Base-by-base conservation (phyloP, 2,113 vertebrate genomes). In the Rhizomys pruinosus region DNA sequence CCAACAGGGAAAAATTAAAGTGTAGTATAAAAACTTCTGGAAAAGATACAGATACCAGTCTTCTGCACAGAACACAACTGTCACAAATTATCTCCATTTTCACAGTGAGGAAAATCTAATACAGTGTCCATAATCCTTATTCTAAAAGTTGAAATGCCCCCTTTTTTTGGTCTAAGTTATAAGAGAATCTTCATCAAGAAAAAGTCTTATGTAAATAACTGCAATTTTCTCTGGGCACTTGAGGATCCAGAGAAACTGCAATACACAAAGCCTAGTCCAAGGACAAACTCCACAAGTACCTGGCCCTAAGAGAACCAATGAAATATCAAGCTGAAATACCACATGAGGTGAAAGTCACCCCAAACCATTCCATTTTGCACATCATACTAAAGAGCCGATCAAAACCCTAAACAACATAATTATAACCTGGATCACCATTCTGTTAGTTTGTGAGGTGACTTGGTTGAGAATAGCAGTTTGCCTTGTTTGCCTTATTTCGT, bases 11-110 rank as follows among this genome's bases (percentile, higher is more conserved):
- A 37, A n/a, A 52, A 68, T 17, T 22, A n/a, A 57, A 89, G 13
- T 15, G 10, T n/a, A 12, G n/a, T 20, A 17, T 71, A 89, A 59
- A 61, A 42, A 89, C 61, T 34, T n/a, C 8, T 42, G 52, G 25
- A n/a, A 19, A 29, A 2, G 55, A 69, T 37, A 69, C 0, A 1
- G 34, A 52, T 23, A 13, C 0, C 1, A 6, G n/a, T 32, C 52
- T 64, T 90, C 63, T 25, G 17, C 59, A 82, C 34, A 74, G 42
- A 25, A 15, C 12, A 34, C 1, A 32, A 39, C 4, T 39, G 39
- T 20, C 79, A 47, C 19, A 27, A 73, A 84, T 0, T 25, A n/a
- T 42, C 71, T 93, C 68, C 47, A 42, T 11, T 19, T 37, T 93
- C 84, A 77, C 10, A 66, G 19, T 8, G 66, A 15, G 47, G 69